Conservation (phyloP, 2,888 invertebrate genomes). For the Bembecia ichneumoniformis region DNA sequence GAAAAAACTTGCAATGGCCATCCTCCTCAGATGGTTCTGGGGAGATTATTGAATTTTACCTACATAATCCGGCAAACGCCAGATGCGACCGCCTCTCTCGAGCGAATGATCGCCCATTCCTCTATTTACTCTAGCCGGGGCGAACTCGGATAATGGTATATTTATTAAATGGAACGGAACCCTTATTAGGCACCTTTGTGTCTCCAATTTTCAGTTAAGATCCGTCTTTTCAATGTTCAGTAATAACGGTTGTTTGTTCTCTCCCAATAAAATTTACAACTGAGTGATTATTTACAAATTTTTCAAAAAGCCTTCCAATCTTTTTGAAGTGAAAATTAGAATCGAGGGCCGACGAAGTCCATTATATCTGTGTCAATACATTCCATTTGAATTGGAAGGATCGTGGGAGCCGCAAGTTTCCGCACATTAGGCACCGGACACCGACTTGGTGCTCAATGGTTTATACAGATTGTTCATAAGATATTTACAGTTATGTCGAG, state of each 20-base stretch:
- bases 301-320: neutral
- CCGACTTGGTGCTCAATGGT: slow-evolving; percentile 9
- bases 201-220: slow-evolving; percentile 5
- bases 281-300: neutral
- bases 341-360: slow-evolving; percentile 7
- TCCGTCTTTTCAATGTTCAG: neutral
- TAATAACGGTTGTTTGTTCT: neutral
- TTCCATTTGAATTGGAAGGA: slow-evolving; percentile 19
- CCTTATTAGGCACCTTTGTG: slow-evolving; percentile 30
- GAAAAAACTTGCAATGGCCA: slow-evolving; percentile 40
- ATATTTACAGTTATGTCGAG: too few species aligned
- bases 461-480: neutral
- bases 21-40: slow-evolving; percentile 47
- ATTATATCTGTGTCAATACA: slow-evolving; percentile 16
- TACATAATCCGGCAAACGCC: slow-evolving; percentile 54
- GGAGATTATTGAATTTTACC: slow-evolving; percentile 62
- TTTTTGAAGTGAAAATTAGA: slow-evolving; percentile 4
- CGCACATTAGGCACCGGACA: slow-evolving; percentile 18
- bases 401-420: slow-evolving; percentile 15
- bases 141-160: slow-evolving; percentile 38
- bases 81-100: slow-evolving; percentile 44
- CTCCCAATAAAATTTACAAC: neutral
- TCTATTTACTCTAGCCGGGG: slow-evolving; percentile 36
- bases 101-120: slow-evolving; percentile 50
- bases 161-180: slow-evolving; percentile 41